These are phyloP conservation scores for Lutraria rhynchaena DNA, from an alignment of 1,140 invertebrate genomes.

Conservation along the genomic window DNA sequence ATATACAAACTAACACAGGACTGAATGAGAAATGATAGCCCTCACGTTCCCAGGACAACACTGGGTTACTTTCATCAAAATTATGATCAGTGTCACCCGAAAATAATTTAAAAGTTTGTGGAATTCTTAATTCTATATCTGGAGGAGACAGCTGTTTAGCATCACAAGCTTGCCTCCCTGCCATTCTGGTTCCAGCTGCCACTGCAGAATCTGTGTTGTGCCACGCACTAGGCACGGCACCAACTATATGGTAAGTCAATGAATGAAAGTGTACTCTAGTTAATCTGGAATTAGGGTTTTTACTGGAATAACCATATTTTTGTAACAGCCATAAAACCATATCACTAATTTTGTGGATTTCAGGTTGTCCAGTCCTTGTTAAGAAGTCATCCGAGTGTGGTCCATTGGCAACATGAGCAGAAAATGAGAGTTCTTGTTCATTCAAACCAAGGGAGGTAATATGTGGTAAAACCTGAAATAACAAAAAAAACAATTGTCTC, in stretches of 20 bases:
- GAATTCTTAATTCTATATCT: conserved; percentile 79
- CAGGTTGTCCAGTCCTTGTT: conserved; percentile 72
- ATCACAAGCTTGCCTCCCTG: conserved; percentile 82
- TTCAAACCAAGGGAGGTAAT: conserved; percentile 82
- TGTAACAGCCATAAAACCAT: conserved; percentile 82
- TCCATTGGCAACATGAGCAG: conserved; percentile 79
- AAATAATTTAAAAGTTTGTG: conserved; percentile 79
- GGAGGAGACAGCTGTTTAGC: conserved; percentile 68
- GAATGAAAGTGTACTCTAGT: conserved; percentile 83
- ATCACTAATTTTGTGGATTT: conserved; percentile 81
- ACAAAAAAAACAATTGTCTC: too few relatives aligned
- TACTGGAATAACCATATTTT: conserved; percentile 79
- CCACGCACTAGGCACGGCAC: conserved; percentile 78
- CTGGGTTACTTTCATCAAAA: conserved; percentile 77
- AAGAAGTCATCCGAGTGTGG: conserved; percentile 80
- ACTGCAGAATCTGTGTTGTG: conserved; percentile 80
- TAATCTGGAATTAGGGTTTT: conserved; percentile 75
- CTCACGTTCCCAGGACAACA: conserved; percentile 80
- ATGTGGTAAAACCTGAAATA: conserved; percentile 80
- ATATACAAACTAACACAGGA: conserved; percentile 83
- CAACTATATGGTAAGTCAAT: conserved; percentile 83
- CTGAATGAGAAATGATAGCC: conserved; percentile 83
- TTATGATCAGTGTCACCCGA: conserved; percentile 73
- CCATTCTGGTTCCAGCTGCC: conserved; percentile 82
- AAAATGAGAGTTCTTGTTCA: conserved; percentile 82